Evolutionary conservation across 2,113 vertebrate genomes (phyloP).

Genomic region (Passerina amoena): DNA sequence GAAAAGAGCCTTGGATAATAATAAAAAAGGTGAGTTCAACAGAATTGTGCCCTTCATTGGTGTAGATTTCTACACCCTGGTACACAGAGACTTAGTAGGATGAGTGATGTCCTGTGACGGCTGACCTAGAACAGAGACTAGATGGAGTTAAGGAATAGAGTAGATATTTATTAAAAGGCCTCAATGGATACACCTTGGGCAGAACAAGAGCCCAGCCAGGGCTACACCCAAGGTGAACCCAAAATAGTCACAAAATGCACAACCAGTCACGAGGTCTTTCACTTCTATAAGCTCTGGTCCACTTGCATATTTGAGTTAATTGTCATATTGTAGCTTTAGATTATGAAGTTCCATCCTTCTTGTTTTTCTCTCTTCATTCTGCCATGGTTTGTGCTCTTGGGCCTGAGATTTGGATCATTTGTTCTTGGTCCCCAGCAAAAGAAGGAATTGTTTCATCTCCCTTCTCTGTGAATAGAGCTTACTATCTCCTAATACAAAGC

Average conservation of each 20-base stretch:
- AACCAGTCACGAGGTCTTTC: neutral
- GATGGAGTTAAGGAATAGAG: neutral
- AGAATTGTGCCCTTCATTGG: neutral
- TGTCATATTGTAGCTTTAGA: neutral
- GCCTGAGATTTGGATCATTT: neutral
- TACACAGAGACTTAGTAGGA: neutral
- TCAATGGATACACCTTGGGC: neutral
- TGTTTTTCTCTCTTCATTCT: neutral
- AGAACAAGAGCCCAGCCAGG: neutral
- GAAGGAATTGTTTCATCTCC: neutral
- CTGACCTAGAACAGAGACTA: neutral
- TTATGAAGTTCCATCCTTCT: neutral
- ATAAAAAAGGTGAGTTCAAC: neutral
- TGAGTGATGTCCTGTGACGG: neutral
- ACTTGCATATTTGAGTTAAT: neutral
- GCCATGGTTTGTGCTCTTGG: neutral
- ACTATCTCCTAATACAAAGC: neutral
- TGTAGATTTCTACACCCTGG: neutral
- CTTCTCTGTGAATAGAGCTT: neutral
- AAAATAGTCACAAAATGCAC: neutral
- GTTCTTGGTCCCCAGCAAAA: neutral
- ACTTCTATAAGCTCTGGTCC: neutral
- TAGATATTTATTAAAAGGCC: neutral
- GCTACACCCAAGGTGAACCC: neutral
- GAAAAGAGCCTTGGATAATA: neutral